Conservation (phyloP, 2,888 invertebrate species). For the Ptychoptera contaminata region DNA sequence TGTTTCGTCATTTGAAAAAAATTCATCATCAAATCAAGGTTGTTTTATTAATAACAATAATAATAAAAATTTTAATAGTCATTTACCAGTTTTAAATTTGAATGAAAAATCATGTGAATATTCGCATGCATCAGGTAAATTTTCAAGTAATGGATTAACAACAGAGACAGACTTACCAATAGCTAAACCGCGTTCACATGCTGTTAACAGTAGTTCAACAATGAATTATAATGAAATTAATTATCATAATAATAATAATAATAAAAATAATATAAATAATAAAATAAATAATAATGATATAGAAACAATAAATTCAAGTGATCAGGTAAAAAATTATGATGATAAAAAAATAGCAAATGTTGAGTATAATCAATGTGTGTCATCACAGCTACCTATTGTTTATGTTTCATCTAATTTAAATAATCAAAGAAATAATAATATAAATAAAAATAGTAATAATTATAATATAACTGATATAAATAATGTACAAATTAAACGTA, state of each 20-base stretch:
- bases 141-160: too few relatives aligned
- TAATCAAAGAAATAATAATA: not conserved
- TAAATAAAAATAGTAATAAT: not conserved
- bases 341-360: not conserved
- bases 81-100: too few relatives aligned
- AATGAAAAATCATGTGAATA: too few relatives aligned
- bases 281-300: not conserved
- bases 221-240: not conserved
- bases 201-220: constrained; percentile 4
- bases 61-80: too few relatives aligned
- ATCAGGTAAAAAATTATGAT: constrained; percentile 6
- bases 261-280: constrained; percentile 4
- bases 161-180: too few relatives aligned
- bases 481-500: too few relatives aligned
- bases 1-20: too few relatives aligned
- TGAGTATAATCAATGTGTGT: not conserved
- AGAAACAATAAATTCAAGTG: constrained; percentile 2
- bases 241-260: not conserved
- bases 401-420: not conserved
- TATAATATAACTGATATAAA: constrained; percentile 7
- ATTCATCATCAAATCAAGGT: too few relatives aligned
- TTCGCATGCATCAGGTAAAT: too few relatives aligned
- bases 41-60: too few relatives aligned
- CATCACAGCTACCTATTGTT: constrained; percentile 1
- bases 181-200: too few relatives aligned